phyloP scores from a whole-genome alignment of 2,888 invertebrate species.

The Xylota segnis region DNA sequence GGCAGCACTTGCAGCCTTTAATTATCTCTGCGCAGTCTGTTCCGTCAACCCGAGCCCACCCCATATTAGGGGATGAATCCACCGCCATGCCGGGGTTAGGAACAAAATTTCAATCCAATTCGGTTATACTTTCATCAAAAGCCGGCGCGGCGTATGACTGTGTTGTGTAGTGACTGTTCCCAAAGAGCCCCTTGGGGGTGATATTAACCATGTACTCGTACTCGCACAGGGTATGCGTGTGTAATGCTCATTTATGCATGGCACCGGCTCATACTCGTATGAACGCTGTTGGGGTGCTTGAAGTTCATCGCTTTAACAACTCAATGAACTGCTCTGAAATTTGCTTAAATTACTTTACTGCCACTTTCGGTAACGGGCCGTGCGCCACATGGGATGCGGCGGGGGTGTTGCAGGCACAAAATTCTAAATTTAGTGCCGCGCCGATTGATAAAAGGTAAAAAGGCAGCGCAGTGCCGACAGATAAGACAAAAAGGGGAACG shows the following conservation, averaged over 20 bases:
- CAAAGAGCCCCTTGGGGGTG: conserved; percentile 68
- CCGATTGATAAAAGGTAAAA: conserved; percentile 57
- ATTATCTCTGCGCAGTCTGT: conserved; percentile 66
- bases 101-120: conserved; percentile 65
- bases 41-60: not conserved
- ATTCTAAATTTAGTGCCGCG: conserved; percentile 49
- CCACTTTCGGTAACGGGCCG: conserved; percentile 48
- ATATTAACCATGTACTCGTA: conserved; percentile 39
- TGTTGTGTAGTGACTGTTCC: conserved; percentile 35
- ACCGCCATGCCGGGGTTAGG: conserved; percentile 5
- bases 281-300: conserved; percentile 43
- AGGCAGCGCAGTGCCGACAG: conserved; percentile 44
- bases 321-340: conserved; percentile 74
- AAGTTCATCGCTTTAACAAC: conserved; percentile 76
- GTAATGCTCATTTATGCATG: conserved; percentile 69
- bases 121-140: conserved; percentile 46
- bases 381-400: not conserved
- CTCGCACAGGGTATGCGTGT: conserved; percentile 50
- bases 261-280: conserved; percentile 35
- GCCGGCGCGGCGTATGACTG: conserved; percentile 3
- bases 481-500: conserved; percentile 45
- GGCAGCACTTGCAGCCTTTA: conserved; percentile 76
- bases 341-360: conserved; percentile 71
- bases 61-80: conserved; percentile 58
- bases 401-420: not conserved